Conservation (phyloP, 2,113 vertebrate genomes). For the Prolemur simus region DNA sequence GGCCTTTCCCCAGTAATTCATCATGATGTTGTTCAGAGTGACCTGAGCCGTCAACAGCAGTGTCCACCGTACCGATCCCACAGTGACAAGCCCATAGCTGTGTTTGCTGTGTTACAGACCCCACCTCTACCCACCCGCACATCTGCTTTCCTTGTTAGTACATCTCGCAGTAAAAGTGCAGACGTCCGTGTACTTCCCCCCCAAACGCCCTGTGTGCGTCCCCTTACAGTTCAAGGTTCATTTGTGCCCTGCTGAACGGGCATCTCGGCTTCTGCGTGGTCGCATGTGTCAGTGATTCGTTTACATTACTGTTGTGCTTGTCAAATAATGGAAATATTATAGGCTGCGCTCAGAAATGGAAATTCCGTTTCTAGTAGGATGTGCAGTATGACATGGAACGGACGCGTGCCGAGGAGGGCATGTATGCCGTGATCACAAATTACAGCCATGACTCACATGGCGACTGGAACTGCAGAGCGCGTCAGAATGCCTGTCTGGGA, state of each 20-base stretch:
- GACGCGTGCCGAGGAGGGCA: slow-evolving; percentile 52
- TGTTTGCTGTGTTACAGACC: rapidly evolving
- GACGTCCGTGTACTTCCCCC: rapidly evolving
- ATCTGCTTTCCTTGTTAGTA: rapidly evolving
- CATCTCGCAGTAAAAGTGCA: rapidly evolving
- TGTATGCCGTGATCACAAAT: slow-evolving; percentile 74
- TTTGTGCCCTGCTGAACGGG: neutral
- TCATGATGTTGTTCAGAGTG: neutral
- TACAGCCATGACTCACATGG: slow-evolving; percentile 76
- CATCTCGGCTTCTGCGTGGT: neutral
- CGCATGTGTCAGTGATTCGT: slow-evolving; percentile 33
- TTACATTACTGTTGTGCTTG: slow-evolving; percentile 69
- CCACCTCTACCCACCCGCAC: rapidly evolving
- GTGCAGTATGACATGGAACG: slow-evolving; percentile 62
- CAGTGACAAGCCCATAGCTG: neutral
- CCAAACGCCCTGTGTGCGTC: rapidly evolving
- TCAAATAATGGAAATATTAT: slow-evolving; percentile 73
- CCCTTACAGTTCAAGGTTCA: neutral
- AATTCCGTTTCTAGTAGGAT: slow-evolving; percentile 78
- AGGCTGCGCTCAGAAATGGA: slow-evolving; percentile 70
- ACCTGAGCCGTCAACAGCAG: neutral
- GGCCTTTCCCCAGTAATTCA: neutral
- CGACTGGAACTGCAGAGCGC: slow-evolving; percentile 69
- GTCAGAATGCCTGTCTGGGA: slow-evolving; percentile 70
- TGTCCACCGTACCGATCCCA: neutral